These are phyloP conservation scores for Muschampia plurimacula DNA, from an alignment of 2,888 invertebrate species.

Conservation along the genomic window DNA sequence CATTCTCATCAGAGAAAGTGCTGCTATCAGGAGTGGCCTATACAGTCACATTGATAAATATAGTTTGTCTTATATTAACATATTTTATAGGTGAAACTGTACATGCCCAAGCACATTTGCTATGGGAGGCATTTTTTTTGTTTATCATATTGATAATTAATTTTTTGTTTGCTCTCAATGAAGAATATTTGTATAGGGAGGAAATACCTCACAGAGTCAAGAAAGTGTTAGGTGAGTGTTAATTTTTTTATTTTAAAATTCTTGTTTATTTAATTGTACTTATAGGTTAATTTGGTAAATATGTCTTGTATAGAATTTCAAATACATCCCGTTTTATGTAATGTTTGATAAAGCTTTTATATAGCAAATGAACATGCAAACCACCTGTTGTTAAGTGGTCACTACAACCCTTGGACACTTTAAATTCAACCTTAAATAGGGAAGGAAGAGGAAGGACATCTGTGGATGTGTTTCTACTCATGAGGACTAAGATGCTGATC, in stretches of 20 bases:
- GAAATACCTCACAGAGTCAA: constrained; percentile 84
- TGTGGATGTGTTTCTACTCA: too few species aligned
- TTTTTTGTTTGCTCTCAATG: constrained; percentile 76
- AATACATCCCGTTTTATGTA: too few species aligned
- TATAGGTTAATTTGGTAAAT: too few species aligned
- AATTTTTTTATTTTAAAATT: not conserved
- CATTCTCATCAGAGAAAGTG: constrained; percentile 79
- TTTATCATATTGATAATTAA: constrained; percentile 74
- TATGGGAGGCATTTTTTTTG: constrained; percentile 77
- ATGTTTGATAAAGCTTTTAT: too few species aligned
- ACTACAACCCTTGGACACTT: too few species aligned
- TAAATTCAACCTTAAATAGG: too few species aligned
- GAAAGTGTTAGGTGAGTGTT: constrained; percentile 75
- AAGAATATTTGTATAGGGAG: constrained; percentile 77
- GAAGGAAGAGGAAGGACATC: too few species aligned
- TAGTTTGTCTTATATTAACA: constrained; percentile 71
- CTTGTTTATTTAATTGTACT: too few species aligned
- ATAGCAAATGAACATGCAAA: too few species aligned
- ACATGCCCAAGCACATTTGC: constrained; percentile 70
- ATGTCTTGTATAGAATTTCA: too few species aligned
- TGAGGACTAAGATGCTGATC: too few species aligned
- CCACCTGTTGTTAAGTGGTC: too few species aligned
- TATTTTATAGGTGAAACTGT: constrained; percentile 73
- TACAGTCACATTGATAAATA: constrained; percentile 71
- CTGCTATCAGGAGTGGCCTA: constrained; percentile 77